Percentiles rank a stretch among this genome's conserved stretches.
Conservation (phyloP, 1,140 invertebrate species). For the Stegodyphus dumicola region DNA sequence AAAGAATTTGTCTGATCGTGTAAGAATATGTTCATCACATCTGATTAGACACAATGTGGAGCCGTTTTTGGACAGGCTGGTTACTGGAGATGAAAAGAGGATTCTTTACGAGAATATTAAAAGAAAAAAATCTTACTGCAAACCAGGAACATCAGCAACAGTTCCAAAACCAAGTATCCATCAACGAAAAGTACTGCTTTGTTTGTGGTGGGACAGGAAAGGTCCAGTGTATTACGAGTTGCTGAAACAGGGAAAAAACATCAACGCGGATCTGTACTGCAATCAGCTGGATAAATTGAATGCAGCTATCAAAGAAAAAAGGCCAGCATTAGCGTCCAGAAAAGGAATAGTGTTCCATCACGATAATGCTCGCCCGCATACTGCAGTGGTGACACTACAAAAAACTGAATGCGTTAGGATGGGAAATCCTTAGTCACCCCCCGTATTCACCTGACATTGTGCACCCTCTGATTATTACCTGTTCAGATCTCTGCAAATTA, state of each 20-base stretch:
- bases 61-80: no score
- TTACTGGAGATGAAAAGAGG: no score
- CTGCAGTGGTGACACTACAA: neutral
- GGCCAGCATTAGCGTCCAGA: conserved; percentile 23
- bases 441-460: no score
- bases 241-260: conserved; percentile 29
- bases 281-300: conserved; percentile 46
- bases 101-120: no score
- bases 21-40: no score
- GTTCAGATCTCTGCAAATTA: no score
- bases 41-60: no score
- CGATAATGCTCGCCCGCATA: conserved; percentile 33
- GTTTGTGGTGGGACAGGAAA: neutral
- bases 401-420: no score
- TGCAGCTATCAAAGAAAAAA: conserved; percentile 44
- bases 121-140: no score
- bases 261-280: conserved; percentile 35
- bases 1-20: neutral
- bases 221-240: neutral
- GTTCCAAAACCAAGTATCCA: conserved; percentile 2
- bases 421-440: no score
- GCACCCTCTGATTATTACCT: no score
- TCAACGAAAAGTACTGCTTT: neutral
- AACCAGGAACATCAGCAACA: neutral
- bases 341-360: conserved; percentile 42